Percentiles rank a stretch among this genome's conserved stretches.
These are phyloP conservation scores for Melanotaenia pygmaea DNA, from an alignment of 2,797 vertebrate genomes.

Conservation along the genomic window DNA sequence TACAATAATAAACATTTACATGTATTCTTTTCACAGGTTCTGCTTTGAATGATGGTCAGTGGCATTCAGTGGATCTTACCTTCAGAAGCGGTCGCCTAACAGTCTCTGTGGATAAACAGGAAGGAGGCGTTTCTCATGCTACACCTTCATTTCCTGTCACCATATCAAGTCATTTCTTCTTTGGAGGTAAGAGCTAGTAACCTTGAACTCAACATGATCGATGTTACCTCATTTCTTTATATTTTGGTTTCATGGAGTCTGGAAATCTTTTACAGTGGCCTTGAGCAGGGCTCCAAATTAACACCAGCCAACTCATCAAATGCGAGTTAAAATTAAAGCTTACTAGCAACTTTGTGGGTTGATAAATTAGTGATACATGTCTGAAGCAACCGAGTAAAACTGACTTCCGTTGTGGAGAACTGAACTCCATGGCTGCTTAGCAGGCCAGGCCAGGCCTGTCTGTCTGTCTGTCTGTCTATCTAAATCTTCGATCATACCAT, in stretches of 20 bases:
- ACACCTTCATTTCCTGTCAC: slow-evolving; percentile 74
- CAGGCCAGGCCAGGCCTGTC: no score
- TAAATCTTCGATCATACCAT: no score
- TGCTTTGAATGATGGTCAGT: slow-evolving; percentile 89
- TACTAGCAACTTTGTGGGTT: no score
- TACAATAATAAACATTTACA: background rate
- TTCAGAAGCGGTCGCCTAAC: slow-evolving; percentile 81
- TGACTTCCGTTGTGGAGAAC: no score
- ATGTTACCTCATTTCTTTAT: no score
- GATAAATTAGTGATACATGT: no score
- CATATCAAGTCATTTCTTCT: slow-evolving; percentile 81
- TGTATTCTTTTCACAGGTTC: slow-evolving; percentile 75
- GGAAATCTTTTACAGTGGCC: background rate
- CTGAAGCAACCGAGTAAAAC: no score
- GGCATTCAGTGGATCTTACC: slow-evolving; percentile 87
- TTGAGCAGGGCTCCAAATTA: background rate
- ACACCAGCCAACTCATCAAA: background rate
- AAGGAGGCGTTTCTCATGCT: slow-evolving; percentile 67
- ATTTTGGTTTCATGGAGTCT: no score
- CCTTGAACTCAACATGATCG: background rate
- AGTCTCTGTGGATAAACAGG: slow-evolving; percentile 83
- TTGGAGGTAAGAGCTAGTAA: slow-evolving; percentile 80
- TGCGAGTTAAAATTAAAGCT: background rate
- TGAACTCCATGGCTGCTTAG: no score
- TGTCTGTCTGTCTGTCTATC: no score